A percentile compares a stretch with the other conserved stretches of the same genome.
Evolutionary conservation across 2,888 invertebrate genomes (phyloP).

Genomic region (Dolichopus griseipennis): DNA sequence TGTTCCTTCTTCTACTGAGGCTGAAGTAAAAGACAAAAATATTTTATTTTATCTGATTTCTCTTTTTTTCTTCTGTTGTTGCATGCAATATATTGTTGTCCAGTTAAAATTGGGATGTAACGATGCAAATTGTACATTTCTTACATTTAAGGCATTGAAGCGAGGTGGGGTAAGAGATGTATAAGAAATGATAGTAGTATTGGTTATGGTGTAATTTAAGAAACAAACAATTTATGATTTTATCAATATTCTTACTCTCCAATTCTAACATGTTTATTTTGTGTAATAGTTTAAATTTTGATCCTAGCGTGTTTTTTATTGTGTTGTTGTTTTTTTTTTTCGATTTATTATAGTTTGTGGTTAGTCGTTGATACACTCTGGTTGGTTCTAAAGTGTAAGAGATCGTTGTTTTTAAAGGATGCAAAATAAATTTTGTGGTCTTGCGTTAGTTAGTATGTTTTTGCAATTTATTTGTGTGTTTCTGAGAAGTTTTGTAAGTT

Average conservation of each 20-base stretch:
- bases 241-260: neutral
- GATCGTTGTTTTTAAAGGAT: neutral
- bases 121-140: neutral
- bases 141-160: neutral
- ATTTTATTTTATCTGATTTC: neutral
- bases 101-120: no score
- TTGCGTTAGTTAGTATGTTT: neutral
- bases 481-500: no score
- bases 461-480: neutral
- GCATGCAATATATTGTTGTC: no score
- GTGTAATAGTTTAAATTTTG: no score
- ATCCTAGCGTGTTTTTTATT: neutral
- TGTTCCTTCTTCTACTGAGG: neutral
- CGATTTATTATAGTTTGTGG: neutral
- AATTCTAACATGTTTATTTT: neutral
- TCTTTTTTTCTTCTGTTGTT: no score
- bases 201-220: no score
- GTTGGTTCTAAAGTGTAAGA: neutral
- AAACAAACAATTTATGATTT: neutral
- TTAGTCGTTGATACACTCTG: neutral
- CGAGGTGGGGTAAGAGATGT: neutral
- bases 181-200: neutral
- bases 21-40: neutral
- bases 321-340: neutral
- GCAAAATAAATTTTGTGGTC: constrained; percentile 1